Evolutionary conservation across 2,888 invertebrate genomes (phyloP).

Genomic region (Polyommatus icarus): DNA sequence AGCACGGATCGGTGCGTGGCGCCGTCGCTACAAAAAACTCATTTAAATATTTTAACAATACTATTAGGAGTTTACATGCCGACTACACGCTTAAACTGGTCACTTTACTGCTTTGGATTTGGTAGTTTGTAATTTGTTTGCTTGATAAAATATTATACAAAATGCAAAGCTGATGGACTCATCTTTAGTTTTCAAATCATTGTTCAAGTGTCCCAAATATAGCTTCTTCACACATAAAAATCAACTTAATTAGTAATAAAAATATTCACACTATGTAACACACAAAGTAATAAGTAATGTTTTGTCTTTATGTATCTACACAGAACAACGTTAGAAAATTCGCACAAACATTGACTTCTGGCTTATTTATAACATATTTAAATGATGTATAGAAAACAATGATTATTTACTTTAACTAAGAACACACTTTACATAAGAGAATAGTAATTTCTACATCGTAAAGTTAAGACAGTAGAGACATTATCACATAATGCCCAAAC

Average conservation of each 20-base stretch:
- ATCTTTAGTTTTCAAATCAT: background rate
- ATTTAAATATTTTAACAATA: conserved; percentile 29
- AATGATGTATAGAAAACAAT: background rate
- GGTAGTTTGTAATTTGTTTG: background rate
- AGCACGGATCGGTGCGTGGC: conserved; percentile 20
- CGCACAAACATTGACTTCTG: no score
- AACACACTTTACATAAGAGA: background rate
- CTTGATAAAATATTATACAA: background rate
- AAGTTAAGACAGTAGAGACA: background rate
- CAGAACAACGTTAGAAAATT: no score
- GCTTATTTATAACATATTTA: background rate
- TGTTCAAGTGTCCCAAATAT: background rate
- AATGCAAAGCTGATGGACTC: background rate
- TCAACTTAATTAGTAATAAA: no score
- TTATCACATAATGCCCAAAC: conserved; percentile 5
- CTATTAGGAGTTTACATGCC: conserved; percentile 17
- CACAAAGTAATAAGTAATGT: no score
- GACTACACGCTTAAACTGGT: background rate
- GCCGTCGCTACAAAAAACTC: conserved; percentile 21
- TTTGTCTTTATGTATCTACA: no score
- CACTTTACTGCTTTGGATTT: background rate
- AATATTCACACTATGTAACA: no score
- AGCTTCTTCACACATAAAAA: no score
- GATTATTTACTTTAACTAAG: background rate
- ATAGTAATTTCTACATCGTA: background rate